Conservation (phyloP, 2,113 vertebrate genomes). For the Hyperoodon ampullatus region DNA sequence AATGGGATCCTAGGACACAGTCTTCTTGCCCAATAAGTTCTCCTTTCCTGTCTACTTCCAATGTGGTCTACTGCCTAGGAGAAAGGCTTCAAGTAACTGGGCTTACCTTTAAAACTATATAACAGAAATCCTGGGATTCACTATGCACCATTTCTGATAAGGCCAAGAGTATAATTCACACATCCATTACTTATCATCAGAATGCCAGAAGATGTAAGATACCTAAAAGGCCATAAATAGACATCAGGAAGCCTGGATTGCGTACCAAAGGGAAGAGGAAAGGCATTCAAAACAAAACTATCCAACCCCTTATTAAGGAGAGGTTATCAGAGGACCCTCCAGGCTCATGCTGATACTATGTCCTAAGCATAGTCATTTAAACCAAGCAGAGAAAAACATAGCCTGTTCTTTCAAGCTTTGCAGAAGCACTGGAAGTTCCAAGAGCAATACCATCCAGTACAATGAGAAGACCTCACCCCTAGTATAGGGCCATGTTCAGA, state of each 20-base stretch:
- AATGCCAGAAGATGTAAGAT: neutral
- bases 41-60: neutral
- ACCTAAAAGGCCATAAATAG: constrained; percentile 56
- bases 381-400: neutral
- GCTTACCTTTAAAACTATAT: neutral
- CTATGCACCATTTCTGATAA: neutral
- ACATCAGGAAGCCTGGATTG: constrained; percentile 10
- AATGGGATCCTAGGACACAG: neutral
- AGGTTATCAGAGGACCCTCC: neutral
- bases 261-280: constrained; percentile 1
- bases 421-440: neutral
- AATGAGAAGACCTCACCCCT: neutral
- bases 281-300: neutral
- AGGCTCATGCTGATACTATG: neutral
- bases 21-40: neutral
- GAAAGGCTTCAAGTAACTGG: neutral
- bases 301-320: neutral
- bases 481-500: neutral
- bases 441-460: neutral
- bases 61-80: neutral
- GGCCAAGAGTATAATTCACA: neutral
- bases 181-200: neutral
- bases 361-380: neutral
- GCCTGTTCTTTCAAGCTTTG: neutral
- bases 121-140: neutral